Evolutionary conservation across 2,797 vertebrate genomes (phyloP).

Genomic region (Myotis planiceps): DNA sequence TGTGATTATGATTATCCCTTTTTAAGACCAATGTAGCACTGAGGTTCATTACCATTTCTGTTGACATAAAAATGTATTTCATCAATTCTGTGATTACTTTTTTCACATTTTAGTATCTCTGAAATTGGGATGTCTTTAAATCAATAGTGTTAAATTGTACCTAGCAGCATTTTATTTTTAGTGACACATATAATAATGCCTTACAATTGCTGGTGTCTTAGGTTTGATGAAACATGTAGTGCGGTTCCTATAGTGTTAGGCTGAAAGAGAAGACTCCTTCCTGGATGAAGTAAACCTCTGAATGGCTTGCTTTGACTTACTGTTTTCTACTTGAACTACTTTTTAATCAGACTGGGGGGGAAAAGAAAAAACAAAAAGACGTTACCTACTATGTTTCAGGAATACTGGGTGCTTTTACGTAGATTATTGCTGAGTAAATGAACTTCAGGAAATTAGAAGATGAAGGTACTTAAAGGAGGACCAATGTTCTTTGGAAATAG

Average conservation of each 20-base stretch:
- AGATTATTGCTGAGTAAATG: constrained; percentile 1
- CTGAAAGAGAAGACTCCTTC: background rate
- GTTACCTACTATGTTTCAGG: background rate
- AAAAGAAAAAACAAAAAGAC: background rate
- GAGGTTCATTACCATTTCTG: background rate
- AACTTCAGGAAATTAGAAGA: constrained; percentile 26
- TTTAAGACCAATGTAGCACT: background rate
- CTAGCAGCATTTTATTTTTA: background rate
- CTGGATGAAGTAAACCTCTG: background rate
- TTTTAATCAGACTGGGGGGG: background rate
- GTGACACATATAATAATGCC: background rate
- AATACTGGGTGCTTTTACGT: background rate
- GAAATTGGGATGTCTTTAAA: background rate
- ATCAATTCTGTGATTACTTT: background rate
- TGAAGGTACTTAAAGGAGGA: background rate
- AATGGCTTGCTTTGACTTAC: background rate
- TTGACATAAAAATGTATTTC: background rate
- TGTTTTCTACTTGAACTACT: background rate
- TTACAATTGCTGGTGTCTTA: background rate
- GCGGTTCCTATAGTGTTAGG: background rate
- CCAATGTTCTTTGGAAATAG: background rate
- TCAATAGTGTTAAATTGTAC: background rate
- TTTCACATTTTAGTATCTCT: background rate
- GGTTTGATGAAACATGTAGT: background rate
- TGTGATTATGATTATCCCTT: background rate